phyloP scores from a whole-genome alignment of 2,113 vertebrate species.

The Microtus richardsoni region DNA sequence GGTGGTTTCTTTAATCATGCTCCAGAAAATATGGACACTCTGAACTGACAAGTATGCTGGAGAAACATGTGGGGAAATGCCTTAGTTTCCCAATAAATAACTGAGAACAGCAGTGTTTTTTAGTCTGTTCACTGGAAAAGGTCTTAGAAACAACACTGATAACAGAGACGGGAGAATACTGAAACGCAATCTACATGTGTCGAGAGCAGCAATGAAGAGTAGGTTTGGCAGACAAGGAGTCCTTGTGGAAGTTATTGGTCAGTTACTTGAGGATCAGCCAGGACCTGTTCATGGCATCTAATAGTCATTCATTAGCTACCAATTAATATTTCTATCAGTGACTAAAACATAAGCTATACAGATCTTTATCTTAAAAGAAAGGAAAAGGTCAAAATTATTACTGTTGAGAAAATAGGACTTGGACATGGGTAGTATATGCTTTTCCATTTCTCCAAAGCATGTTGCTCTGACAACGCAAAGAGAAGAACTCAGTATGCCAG shows the following conservation, averaged over 20 bases:
- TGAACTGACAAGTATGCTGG: neutral
- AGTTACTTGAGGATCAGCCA: neutral
- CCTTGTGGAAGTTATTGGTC: neutral
- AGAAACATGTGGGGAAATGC: too few species aligned
- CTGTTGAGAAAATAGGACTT: neutral
- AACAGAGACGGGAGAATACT: neutral
- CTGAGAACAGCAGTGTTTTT: neutral
- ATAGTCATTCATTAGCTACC: neutral
- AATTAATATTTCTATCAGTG: neutral
- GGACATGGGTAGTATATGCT: neutral
- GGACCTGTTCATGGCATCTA: too few species aligned
- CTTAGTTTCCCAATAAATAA: neutral
- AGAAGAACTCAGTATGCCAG: neutral
- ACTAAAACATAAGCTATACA: neutral
- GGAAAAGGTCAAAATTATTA: neutral
- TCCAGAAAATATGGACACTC: neutral
- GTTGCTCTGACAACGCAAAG: neutral
- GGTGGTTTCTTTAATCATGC: neutral
- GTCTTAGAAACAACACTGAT: neutral
- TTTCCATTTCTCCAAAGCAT: neutral
- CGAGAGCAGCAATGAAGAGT: neutral
- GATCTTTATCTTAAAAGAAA: neutral
- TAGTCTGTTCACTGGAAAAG: neutral
- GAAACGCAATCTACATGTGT: neutral
- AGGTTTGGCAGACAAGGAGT: neutral